A percentile compares a stretch with the other conserved stretches of the same genome.
Evolutionary conservation across 1,140 invertebrate genomes (phyloP).

Genomic region (Aphelinus atriplicis): DNA sequence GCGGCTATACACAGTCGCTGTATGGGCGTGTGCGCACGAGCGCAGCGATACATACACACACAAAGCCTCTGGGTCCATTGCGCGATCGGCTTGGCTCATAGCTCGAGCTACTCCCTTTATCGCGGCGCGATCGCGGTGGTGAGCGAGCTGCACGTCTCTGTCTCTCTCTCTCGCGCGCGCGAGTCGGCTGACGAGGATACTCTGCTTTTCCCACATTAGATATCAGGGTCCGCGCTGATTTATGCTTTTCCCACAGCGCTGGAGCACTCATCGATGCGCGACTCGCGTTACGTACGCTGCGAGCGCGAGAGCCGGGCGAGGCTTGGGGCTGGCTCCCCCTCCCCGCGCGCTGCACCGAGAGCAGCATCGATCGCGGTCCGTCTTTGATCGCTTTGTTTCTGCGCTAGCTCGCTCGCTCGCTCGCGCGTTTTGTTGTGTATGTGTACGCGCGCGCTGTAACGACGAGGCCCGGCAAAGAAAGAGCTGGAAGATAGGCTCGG

Average conservation of each 20-base stretch:
- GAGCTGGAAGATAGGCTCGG: not conserved
- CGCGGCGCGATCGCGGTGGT: slow-evolving; percentile 40
- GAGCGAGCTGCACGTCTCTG: no score
- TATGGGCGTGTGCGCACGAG: no score
- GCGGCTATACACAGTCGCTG: no score
- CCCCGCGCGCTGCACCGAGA: no score
- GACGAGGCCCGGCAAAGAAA: no score
- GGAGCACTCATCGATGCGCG: slow-evolving; percentile 9
- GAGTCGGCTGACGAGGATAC: slow-evolving; percentile 43
- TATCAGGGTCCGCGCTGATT: slow-evolving; percentile 47
- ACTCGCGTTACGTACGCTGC: not conserved
- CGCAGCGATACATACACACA: not conserved
- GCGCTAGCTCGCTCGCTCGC: no score
- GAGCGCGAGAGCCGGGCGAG: no score
- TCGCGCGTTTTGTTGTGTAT: no score
- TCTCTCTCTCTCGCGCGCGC: no score
- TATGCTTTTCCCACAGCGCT: slow-evolving; percentile 49
- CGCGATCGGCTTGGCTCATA: slow-evolving; percentile 42
- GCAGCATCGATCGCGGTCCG: no score
- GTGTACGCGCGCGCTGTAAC: not conserved
- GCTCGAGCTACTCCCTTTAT: slow-evolving; percentile 45
- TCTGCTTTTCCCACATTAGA: slow-evolving; percentile 53
- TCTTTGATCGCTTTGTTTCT: no score
- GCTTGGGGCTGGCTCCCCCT: not conserved
- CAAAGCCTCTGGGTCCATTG: slow-evolving; percentile 40